These are phyloP conservation scores for Calameuta pallipes DNA, from an alignment of 2,888 invertebrate species.

Conservation along the genomic window DNA sequence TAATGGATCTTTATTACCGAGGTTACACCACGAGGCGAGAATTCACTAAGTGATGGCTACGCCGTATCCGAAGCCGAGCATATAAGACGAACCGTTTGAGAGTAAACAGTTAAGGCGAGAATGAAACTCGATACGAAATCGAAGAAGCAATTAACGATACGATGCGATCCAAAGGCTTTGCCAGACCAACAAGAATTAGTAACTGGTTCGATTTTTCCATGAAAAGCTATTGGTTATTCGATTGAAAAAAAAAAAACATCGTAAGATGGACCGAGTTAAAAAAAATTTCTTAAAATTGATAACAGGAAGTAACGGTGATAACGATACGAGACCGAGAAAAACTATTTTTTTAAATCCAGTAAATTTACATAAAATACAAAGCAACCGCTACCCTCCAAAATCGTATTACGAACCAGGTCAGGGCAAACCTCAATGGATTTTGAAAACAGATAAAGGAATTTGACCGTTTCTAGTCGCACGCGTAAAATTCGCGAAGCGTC, in stretches of 20 bases:
- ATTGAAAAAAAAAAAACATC: not conserved
- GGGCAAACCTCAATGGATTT: too few relatives aligned
- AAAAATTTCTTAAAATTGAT: not conserved
- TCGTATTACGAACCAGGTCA: too few relatives aligned
- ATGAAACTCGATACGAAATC: conserved; percentile 64
- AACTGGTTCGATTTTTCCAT: conserved; percentile 53
- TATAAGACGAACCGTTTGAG: conserved; percentile 15
- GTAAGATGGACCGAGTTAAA: not conserved
- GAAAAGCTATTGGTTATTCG: conserved; percentile 43
- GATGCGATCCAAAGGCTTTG: not conserved
- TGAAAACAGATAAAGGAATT: too few relatives aligned
- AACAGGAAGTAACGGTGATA: not conserved
- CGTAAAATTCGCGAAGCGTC: not conserved
- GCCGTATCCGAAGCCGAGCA: not conserved
- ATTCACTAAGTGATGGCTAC: conserved; percentile 35
- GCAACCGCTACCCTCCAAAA: not conserved
- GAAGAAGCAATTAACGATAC: conserved; percentile 56
- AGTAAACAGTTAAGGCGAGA: conserved; percentile 38
- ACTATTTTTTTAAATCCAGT: too few relatives aligned
- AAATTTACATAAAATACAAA: not conserved
- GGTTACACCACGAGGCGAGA: conserved; percentile 28
- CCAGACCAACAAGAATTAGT: conserved; percentile 45
- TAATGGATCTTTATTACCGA: conserved; percentile 11
- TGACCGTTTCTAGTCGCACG: not conserved
- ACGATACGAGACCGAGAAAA: not conserved